Base-by-base conservation (phyloP, 2,113 vertebrate genomes). In the Speoplatyrhinus poulsoni region DNA sequence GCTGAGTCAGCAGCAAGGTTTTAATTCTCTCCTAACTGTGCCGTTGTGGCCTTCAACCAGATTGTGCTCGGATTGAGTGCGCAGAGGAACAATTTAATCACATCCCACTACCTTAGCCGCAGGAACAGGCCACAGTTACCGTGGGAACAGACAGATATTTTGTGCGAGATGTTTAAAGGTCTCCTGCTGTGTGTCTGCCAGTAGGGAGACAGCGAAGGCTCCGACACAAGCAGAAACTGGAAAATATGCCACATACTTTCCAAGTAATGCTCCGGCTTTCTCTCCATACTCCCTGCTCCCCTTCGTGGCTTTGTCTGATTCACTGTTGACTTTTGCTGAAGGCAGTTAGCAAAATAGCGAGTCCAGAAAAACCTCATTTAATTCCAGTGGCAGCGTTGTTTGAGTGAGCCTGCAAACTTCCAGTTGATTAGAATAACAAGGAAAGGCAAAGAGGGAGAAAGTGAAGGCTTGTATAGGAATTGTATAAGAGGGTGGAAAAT, bases 241-340 rank as follows among this genome's bases (percentile, higher is more conserved):
- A 90, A 91, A 91, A 88, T 87, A 83, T 81, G 82, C 85, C 83
- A 82, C 85, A 85, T 90, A 88, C 76, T 90, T 93, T 90, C 88
- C 85, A 90, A 88, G 90, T 87, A 77, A 85, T 84, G 58, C 76
- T 83, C 81, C 62, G 72, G 64, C 80, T 75, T 62, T 76, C 73
- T 67, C 75, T 73, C n/a, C 15, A 3, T 10, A 57, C 65, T 58
- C 54, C 16, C 54, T 3, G n/a, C 12, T 67, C 54, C 12, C 62
- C 76, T 69, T 54, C 62, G 65, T 58, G 72, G 75, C 83, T 82
- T 56, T 79, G 82, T 80, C 70, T 77, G 74, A 83, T 83, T 26
- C 67, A 10, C 13, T 74, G 77, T 74, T 84, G 81, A 73, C 76
- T 81, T 84, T 80, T 63, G 64, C 75, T 78, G 59, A 72, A 82